Conservation (phyloP, 2,888 invertebrate species). For the Ganaspis brasiliensis region DNA sequence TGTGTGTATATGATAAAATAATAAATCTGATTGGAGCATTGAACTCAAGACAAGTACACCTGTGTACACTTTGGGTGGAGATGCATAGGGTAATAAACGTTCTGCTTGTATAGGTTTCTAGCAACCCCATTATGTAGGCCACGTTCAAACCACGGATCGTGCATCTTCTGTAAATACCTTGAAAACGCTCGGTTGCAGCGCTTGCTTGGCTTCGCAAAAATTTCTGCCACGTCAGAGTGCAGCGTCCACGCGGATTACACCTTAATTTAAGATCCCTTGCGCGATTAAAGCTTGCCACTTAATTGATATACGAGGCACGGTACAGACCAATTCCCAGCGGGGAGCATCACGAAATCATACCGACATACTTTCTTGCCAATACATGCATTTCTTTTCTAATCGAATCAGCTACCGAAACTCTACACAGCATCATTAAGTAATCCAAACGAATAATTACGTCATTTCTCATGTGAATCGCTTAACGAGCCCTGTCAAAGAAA, state of each 20-base stretch:
- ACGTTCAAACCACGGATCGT: slow-evolving; percentile 59
- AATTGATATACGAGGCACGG: slow-evolving; percentile 55
- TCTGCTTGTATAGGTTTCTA: slow-evolving; percentile 47
- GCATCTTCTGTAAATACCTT: slow-evolving; percentile 67
- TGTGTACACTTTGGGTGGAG: not conserved
- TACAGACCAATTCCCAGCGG: not conserved
- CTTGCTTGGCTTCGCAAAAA: slow-evolving; percentile 51
- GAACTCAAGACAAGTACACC: not conserved
- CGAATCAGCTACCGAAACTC: not conserved
- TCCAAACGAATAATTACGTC: not conserved
- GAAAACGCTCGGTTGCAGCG: slow-evolving; percentile 23
- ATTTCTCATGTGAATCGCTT: not conserved
- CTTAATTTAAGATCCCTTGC: slow-evolving; percentile 53
- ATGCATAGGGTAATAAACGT: slow-evolving; percentile 5
- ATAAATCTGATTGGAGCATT: not conserved
- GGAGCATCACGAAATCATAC: slow-evolving; percentile 38
- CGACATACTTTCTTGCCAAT: not conserved
- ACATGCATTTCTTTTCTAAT: not conserved
- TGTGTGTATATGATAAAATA: no score
- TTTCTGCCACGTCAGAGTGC: slow-evolving; percentile 56
- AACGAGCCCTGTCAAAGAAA: slow-evolving; percentile 20
- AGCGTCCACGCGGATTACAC: slow-evolving; percentile 47
- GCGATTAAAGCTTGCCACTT: slow-evolving; percentile 53
- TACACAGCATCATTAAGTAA: not conserved
- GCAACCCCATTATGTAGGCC: slow-evolving; percentile 59